Percentiles rank a stretch among this genome's conserved stretches.
These are phyloP conservation scores for Capricornis sumatraensis DNA, from an alignment of 2,113 vertebrate genomes.

Conservation along the genomic window DNA sequence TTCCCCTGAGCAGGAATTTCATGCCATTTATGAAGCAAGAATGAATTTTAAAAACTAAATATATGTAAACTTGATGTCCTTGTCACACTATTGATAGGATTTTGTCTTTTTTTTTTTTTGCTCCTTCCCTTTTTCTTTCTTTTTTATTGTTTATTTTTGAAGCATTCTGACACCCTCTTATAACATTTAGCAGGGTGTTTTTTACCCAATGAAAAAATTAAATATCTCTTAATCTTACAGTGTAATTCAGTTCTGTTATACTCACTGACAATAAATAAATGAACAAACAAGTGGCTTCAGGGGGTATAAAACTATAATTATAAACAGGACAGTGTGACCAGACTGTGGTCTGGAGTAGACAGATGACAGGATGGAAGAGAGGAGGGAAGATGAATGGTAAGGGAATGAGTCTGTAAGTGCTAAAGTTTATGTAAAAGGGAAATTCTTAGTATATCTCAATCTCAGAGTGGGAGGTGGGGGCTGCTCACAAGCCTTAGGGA, in stretches of 20 bases:
- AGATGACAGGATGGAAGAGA: background rate
- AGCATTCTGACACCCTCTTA: background rate
- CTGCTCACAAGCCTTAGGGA: background rate
- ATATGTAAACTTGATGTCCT: background rate
- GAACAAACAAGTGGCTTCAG: background rate
- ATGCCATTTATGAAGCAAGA: background rate
- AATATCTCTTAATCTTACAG: background rate
- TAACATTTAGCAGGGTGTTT: background rate
- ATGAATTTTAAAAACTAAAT: background rate
- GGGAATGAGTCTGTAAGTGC: background rate
- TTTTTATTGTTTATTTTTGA: background rate
- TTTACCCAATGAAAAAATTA: background rate
- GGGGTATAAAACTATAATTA: background rate
- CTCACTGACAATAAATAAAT: background rate
- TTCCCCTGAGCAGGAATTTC: background rate
- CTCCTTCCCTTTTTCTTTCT: background rate
- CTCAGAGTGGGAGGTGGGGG: accelerated
- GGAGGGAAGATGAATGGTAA: background rate
- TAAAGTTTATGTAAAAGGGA: background rate
- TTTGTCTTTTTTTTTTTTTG: background rate
- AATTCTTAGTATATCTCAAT: background rate
- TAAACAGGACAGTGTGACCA: background rate
- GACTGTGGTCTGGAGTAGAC: background rate
- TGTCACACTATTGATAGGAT: background rate
- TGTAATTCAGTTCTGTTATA: background rate